Base-by-base conservation (phyloP, 2,113 vertebrate species). In the Neodontobutis hainanensis region DNA sequence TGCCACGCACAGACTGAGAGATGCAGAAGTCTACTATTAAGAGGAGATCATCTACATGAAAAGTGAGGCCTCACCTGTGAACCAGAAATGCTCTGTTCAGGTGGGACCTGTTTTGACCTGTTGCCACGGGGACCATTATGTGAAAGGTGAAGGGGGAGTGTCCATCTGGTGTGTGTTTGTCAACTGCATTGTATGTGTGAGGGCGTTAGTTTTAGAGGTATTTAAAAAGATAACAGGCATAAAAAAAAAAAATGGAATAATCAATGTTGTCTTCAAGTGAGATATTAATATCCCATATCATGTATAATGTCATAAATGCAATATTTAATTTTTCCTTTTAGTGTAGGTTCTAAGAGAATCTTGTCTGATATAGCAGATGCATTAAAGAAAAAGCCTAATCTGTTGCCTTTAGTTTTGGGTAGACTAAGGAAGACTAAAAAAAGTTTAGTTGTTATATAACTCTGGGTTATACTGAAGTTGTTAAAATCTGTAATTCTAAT, bases 51-150 rank as follows among this genome's bases (percentile, higher is more conserved):
- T 15, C 74, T 53, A 59, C 70, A 74, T 70, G 65, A 68, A 64
- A 42, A 76, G 70, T 61, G 55, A 66, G 78, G 78, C 61, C 87
- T 88, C 87, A 89, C 87, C 89, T 91, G 89, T 88, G 78, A 82
- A 84, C 73, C 85, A 87, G 82, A 86, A 73, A 75, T 74, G 74
- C 69, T 74, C 67, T 4, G 40, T 85, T 87, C 89, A 90, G 87
- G 89, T 88, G 88, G 90, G 88, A 89, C 88, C 89, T 76, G 88
- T 84, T 80, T 87, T 85, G 85, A 88, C 89, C 90, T 89, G 88
- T 89, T 88, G 82, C 87, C 84, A 89, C 68, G 36, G 73, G 85
- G 78, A 82, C 84, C 58, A 48, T 57, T 76, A 77, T 70, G 67
- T 65, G 70, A 78, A 75, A 67, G 78, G 75, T 80, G 65, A 49